Percentiles rank a stretch among this genome's conserved stretches.
Conservation (phyloP, 2,113 vertebrate species). For the Corydoras maculifer region DNA sequence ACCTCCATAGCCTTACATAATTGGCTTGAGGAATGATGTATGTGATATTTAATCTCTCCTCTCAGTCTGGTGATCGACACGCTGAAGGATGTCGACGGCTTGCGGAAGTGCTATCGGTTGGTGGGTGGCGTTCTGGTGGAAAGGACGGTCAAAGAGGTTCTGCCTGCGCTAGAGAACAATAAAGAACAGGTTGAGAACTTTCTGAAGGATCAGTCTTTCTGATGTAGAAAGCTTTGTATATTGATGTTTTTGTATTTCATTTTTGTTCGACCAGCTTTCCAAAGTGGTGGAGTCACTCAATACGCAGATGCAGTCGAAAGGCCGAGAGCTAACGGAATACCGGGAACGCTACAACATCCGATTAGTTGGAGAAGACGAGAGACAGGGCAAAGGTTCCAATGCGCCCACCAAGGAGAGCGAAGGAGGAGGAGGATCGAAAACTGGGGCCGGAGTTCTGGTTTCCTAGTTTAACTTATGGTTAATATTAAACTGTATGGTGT, state of each 20-base stretch:
- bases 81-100: conserved; percentile 80
- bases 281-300: conserved; percentile 76
- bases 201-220: neutral
- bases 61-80: conserved; percentile 87
- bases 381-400: conserved; percentile 56
- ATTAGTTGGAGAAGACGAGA: conserved; percentile 80
- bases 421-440: conserved; percentile 68
- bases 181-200: conserved; percentile 75
- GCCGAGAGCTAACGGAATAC: conserved; percentile 85
- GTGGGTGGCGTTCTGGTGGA: conserved; percentile 87
- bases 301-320: conserved; percentile 81
- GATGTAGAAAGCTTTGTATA: neutral
- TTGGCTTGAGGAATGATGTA: neutral
- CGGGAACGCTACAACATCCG: conserved; percentile 90
- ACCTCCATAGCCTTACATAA: neutral
- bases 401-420: conserved; percentile 64
- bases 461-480: conserved; percentile 61
- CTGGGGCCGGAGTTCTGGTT: conserved; percentile 77
- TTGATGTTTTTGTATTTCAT: no score
- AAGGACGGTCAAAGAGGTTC: conserved; percentile 85
- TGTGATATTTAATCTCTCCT: neutral
- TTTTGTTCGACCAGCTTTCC: conserved; percentile 60
- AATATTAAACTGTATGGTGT: conserved; percentile 16
- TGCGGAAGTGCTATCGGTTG: conserved; percentile 81
- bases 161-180: conserved; percentile 82